These are phyloP conservation scores for Aphaenogaster floridana DNA, from an alignment of 1,140 invertebrate species.

Conservation along the genomic window DNA sequence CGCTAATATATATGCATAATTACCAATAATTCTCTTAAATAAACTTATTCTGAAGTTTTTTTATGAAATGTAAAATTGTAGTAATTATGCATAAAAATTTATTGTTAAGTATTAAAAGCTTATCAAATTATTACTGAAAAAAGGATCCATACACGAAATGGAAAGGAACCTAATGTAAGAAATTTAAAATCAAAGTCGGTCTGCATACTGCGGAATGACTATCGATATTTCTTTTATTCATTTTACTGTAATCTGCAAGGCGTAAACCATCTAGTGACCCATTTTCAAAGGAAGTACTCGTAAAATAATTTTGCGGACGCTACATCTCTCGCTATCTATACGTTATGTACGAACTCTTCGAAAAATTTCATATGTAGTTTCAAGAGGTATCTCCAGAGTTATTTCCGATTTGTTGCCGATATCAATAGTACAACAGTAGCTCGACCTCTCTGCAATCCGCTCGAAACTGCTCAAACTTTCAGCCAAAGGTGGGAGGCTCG, in stretches of 20 bases:
- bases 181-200: background rate
- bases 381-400: constrained; percentile 8
- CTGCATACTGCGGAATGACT: background rate
- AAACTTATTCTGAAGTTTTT: background rate
- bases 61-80: background rate
- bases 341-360: background rate
- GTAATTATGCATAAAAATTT: background rate
- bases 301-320: constrained; percentile 5
- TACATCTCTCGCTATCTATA: background rate
- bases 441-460: constrained; percentile 7
- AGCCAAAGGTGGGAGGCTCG: background rate
- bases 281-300: background rate
- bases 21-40: background rate
- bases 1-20: no score
- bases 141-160: background rate
- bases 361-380: constrained; percentile 44
- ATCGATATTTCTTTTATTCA: background rate
- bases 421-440: constrained; percentile 16
- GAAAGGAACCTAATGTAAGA: background rate
- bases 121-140: background rate
- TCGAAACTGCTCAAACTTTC: constrained; percentile 50
- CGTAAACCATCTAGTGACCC: background rate
- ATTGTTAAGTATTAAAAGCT: background rate
- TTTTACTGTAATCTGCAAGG: background rate
- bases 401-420: constrained; percentile 8